phyloP scores from a whole-genome alignment of 2,888 invertebrate genomes.

The Empis livida region DNA sequence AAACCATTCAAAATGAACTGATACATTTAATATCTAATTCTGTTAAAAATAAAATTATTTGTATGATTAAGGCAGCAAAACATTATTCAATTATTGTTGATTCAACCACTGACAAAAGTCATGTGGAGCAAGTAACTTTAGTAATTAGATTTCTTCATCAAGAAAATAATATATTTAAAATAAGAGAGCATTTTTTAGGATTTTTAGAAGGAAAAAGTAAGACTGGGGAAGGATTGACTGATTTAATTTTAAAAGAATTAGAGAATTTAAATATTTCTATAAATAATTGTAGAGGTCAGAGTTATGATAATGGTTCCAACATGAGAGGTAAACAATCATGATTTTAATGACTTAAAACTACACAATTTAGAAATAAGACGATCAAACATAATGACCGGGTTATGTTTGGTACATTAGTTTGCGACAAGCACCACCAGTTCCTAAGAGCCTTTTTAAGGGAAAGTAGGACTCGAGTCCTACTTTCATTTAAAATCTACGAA shows the following conservation, averaged over 20 bases:
- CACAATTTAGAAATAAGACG: no score
- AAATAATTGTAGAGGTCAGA: constrained; percentile 6
- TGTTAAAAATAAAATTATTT: constrained; percentile 6
- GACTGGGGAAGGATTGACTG: neutral
- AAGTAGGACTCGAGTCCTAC: no score
- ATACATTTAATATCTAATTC: constrained; percentile 4
- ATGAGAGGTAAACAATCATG: constrained; percentile 6
- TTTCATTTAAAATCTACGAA: no score
- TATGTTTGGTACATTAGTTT: no score
- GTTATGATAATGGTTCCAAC: constrained; percentile 5
- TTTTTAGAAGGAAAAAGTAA: constrained; percentile 1
- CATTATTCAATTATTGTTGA: neutral
- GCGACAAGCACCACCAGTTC: no score
- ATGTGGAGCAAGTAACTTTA: neutral
- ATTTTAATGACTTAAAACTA: no score
- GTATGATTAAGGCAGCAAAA: constrained; percentile 5
- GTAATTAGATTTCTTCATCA: constrained; percentile 1
- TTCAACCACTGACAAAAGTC: constrained; percentile 1
- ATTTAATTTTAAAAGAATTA: constrained; percentile 6
- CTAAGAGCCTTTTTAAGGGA: no score
- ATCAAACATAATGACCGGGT: no score
- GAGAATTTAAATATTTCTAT: constrained; percentile 1
- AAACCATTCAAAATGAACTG: constrained; percentile 3
- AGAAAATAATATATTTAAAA: constrained; percentile 1
- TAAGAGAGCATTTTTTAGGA: constrained; percentile 3